A percentile compares a stretch with the other conserved stretches of the same genome.
Conservation (phyloP, 2,888 invertebrate species). For the Ectemnius cavifrons region DNA sequence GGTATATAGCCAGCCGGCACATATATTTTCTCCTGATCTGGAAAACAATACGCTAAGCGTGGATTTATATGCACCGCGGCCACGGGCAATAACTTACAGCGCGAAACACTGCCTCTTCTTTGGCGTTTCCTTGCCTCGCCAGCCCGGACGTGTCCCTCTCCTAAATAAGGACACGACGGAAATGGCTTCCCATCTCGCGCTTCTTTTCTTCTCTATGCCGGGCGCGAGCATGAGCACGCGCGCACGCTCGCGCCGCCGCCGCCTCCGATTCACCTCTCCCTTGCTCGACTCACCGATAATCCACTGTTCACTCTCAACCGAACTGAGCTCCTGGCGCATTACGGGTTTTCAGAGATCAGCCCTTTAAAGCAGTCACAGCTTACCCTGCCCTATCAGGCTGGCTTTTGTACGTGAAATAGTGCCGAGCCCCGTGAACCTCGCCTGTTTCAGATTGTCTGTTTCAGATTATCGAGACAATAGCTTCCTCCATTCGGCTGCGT, state of each 20-base stretch:
- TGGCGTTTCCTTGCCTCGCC: slow-evolving; percentile 58
- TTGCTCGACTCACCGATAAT: slow-evolving; percentile 36
- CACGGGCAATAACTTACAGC: slow-evolving; percentile 74
- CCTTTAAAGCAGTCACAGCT: slow-evolving; percentile 9
- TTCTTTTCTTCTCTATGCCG: slow-evolving; percentile 46
- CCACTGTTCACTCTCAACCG: slow-evolving; percentile 20
- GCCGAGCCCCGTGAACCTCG: too few relatives aligned
- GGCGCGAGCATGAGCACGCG: background rate
- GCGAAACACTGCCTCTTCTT: slow-evolving; percentile 65
- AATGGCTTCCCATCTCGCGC: slow-evolving; percentile 69
- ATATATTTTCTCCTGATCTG: slow-evolving; percentile 78
- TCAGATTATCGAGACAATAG: too few relatives aligned
- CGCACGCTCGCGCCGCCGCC: background rate
- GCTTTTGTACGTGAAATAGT: slow-evolving; percentile 28
- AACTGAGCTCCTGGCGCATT: background rate
- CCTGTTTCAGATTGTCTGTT: background rate
- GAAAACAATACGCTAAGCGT: slow-evolving; percentile 77
- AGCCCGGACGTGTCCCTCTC: slow-evolving; percentile 64
- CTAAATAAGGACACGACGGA: slow-evolving; percentile 76
- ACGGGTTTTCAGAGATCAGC: slow-evolving; percentile 30
- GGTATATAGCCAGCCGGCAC: slow-evolving; percentile 49
- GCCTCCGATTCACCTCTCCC: slow-evolving; percentile 19
- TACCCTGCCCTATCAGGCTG: slow-evolving; percentile 13
- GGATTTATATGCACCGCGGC: slow-evolving; percentile 75
- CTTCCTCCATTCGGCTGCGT: too few relatives aligned